A percentile compares a stretch with the other conserved stretches of the same genome.
Conservation (phyloP, 1,140 invertebrate genomes). For the Tetramorium alpestre region DNA sequence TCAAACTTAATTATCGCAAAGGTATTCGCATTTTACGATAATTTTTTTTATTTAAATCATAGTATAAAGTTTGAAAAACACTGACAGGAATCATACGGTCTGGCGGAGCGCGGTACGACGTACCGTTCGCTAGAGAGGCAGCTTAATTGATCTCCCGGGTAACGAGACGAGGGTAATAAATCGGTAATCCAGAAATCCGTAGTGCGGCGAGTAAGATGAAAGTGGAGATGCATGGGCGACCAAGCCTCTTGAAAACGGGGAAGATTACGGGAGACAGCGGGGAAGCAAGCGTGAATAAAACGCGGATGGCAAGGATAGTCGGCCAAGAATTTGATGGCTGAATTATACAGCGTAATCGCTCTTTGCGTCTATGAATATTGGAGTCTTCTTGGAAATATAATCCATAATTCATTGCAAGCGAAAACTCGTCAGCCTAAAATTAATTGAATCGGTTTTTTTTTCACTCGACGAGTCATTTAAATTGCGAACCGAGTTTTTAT, state of each 20-base stretch:
- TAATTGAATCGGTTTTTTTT: slow-evolving; percentile 11
- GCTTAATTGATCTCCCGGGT: slow-evolving; percentile 10
- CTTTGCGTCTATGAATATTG: slow-evolving; percentile 34
- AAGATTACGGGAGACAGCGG: background rate
- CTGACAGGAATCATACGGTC: background rate
- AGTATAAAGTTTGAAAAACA: background rate
- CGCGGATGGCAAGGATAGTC: background rate
- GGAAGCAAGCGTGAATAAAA: background rate
- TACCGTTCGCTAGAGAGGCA: background rate
- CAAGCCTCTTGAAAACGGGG: background rate
- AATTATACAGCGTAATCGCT: slow-evolving; percentile 16
- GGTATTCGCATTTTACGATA: background rate
- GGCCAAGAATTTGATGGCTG: background rate
- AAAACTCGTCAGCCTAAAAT: slow-evolving; percentile 33
- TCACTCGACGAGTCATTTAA: background rate
- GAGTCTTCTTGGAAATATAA: slow-evolving; percentile 1
- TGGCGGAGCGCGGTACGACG: background rate
- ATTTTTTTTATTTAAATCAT: background rate
- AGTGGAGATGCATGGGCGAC: background rate
- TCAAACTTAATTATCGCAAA: background rate
- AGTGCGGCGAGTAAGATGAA: slow-evolving; percentile 8
- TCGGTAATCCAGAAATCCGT: slow-evolving; percentile 35
- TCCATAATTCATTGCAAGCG: slow-evolving; percentile 28
- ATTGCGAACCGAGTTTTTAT: slow-evolving; percentile 11
- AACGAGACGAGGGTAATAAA: slow-evolving; percentile 19